phyloP scores from a whole-genome alignment of 2,797 vertebrate species.

The Spea hammondii region DNA sequence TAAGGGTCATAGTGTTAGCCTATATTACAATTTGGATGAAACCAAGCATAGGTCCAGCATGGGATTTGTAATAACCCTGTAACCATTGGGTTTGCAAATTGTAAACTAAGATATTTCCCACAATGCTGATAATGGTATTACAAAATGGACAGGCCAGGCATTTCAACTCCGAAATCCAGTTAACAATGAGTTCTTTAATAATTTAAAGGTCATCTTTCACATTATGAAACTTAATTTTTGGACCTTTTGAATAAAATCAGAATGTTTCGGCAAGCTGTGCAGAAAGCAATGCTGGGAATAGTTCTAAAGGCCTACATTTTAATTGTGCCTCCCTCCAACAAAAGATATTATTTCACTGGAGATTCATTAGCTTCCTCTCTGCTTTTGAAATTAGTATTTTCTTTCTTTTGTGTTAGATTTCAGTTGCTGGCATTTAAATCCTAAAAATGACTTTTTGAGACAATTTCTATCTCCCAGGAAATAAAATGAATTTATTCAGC shows the following conservation, averaged over 20 bases:
- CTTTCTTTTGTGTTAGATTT: conserved; percentile 45
- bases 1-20: too few species aligned
- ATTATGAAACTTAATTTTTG: neutral
- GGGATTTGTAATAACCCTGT: too few species aligned
- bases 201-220: neutral
- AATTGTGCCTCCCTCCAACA: conserved; percentile 26
- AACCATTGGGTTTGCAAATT: too few species aligned
- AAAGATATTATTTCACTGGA: conserved; percentile 35
- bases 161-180: neutral
- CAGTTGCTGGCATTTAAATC: conserved; percentile 50
- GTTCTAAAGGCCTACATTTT: conserved; percentile 35
- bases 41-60: too few species aligned
- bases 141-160: conserved; percentile 16
- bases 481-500: conserved; percentile 35
- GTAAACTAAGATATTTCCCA: too few species aligned
- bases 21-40: too few species aligned
- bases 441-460: conserved; percentile 48
- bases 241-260: conserved; percentile 8
- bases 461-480: conserved; percentile 48
- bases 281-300: conserved; percentile 39
- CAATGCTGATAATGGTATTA: too few species aligned
- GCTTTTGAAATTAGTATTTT: conserved; percentile 42
- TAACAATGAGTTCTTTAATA: neutral
- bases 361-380: conserved; percentile 48
- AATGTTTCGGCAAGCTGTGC: conserved; percentile 35